These are phyloP conservation scores for Microplitis manilae DNA, from an alignment of 2,888 invertebrate genomes.

Conservation along the genomic window DNA sequence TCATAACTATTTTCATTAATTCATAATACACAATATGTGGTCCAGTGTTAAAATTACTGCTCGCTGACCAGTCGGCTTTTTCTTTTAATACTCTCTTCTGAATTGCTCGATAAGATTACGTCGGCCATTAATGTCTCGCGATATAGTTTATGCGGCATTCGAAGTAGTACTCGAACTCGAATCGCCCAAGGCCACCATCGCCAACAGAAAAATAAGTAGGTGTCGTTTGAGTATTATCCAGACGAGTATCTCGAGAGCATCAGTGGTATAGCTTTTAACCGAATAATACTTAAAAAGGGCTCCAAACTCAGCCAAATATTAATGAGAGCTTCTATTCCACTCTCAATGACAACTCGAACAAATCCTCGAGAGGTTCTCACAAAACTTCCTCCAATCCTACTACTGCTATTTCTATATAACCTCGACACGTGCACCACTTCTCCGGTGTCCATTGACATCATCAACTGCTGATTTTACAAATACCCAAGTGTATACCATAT, in stretches of 20 bases:
- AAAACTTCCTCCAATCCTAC: not conserved
- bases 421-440: slow-evolving; percentile 22
- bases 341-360: not conserved
- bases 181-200: slow-evolving; percentile 35
- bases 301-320: not conserved
- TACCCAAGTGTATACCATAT: not conserved
- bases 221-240: not conserved
- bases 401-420: not conserved
- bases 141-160: slow-evolving; percentile 48
- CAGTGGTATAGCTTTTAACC: too few species aligned
- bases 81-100: slow-evolving; percentile 21
- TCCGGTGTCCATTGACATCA: slow-evolving; percentile 12
- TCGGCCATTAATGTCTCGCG: slow-evolving; percentile 51
- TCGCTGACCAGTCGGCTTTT: slow-evolving; percentile 22
- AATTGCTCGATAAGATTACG: slow-evolving; percentile 50
- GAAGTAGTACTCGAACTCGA: slow-evolving; percentile 30
- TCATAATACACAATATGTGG: slow-evolving; percentile 3
- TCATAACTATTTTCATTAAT: too few species aligned
- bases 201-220: not conserved
- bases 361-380: slow-evolving; percentile 1
- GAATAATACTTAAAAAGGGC: too few species aligned
- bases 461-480: not conserved
- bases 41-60: slow-evolving; percentile 7
- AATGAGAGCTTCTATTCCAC: not conserved
- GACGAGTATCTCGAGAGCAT: not conserved